Evolutionary conservation across 1,140 invertebrate genomes (phyloP), one percentile per base, ranked within the genome.

Genomic region (Hylyphantes graminicola): DNA sequence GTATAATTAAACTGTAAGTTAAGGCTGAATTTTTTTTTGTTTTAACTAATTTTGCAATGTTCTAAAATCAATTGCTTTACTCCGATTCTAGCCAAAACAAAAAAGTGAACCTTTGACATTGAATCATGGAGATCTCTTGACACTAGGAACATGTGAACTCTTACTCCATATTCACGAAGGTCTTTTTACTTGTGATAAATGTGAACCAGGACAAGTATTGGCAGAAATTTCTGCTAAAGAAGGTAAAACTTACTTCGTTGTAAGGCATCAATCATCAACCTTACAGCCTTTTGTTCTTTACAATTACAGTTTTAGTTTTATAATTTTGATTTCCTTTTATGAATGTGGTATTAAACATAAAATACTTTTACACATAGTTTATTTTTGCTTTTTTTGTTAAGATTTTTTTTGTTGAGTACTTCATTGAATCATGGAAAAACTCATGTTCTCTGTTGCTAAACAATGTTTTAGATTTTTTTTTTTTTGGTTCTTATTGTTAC

Each of bases 121-220:
- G 57, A 89, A 90, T 0, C 96, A 98, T 89, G 95, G 94, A 7
- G 96, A 95, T 87, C 91, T 92, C 10, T 87, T 92, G 67, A 78
- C 88, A 87, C 83, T 95, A 9, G 95, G 94, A 0, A 91, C 91
- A 61, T 96, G 95, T 0, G 93, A 93, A 86, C 88, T 98, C 0
- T 88, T 96, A 4, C 94, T 96, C 87, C 97, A 98, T 89, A 93
- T 98, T 76, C 97, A 98, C 89, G 91, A 92, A 50, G 95, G 96
- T 0, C 91, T 92, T 85, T 93, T 95, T 86, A 98, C 96, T 0
- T 98, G 97, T 88, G 94, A 94, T 0, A 91, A 94, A 84, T 98
- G 97, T 91, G 96, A 97, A 89, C 96, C 96, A 0, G 96, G 96
- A 10, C 91, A 96, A 50, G 87, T 95, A 57, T 89, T 90, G 85